Conservation (phyloP, 2,113 vertebrate genomes). For the Tichodroma muraria region DNA sequence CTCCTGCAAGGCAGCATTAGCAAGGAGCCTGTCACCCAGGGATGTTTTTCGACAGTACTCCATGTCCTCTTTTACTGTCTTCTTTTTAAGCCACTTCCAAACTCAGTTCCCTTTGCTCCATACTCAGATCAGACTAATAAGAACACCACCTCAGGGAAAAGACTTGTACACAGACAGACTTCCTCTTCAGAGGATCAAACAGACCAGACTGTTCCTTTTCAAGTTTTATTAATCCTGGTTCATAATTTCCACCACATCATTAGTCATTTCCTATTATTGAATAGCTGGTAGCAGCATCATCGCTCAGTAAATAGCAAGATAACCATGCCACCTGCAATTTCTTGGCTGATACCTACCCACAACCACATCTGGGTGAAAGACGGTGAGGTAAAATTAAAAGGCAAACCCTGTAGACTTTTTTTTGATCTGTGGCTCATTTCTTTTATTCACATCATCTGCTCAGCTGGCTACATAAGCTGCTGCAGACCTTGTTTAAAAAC, state of each 20-base stretch:
- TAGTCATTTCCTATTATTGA: slow-evolving; percentile 81
- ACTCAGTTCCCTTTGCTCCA: slow-evolving; percentile 23
- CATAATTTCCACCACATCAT: slow-evolving; percentile 79
- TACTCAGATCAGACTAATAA: slow-evolving; percentile 60
- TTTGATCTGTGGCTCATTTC: slow-evolving; percentile 71
- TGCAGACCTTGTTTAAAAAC: slow-evolving; percentile 28
- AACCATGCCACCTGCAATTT: slow-evolving; percentile 64
- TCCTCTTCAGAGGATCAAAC: slow-evolving; percentile 77
- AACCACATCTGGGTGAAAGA: slow-evolving; percentile 69
- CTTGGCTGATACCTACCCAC: slow-evolving; percentile 58
- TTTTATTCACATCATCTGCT: slow-evolving; percentile 71
- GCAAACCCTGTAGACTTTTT: slow-evolving; percentile 58
- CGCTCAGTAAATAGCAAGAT: slow-evolving; percentile 55
- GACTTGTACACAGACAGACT: slow-evolving; percentile 68
- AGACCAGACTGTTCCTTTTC: slow-evolving; percentile 75
- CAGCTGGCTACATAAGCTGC: slow-evolving; percentile 65
- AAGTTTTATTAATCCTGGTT: slow-evolving; percentile 80
- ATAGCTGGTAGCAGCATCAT: slow-evolving; percentile 66
- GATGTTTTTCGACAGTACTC: slow-evolving; percentile 34
- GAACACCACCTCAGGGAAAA: slow-evolving; percentile 75
- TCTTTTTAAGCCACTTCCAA: slow-evolving; percentile 43
- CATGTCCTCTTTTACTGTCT: slow-evolving; percentile 15
- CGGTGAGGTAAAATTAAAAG: slow-evolving; percentile 55
- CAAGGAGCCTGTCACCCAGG: slow-evolving; percentile 1
- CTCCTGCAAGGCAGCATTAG: slow-evolving; percentile 2